A percentile compares a stretch with the other conserved stretches of the same genome.
These are phyloP conservation scores for Tichodroma muraria DNA, from an alignment of 2,113 vertebrate species.

Conservation along the genomic window DNA sequence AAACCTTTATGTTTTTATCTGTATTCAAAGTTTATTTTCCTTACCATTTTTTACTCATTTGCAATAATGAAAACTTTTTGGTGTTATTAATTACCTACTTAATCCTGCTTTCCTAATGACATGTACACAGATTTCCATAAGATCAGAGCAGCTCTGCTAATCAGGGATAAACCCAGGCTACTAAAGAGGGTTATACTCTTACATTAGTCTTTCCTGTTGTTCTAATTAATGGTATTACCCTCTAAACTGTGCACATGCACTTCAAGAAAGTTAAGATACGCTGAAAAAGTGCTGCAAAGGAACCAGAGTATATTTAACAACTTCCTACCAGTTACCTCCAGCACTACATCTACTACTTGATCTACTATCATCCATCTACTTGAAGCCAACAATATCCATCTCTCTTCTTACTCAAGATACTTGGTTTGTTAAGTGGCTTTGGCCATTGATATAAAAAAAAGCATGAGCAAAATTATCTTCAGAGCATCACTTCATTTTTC, in stretches of 20 bases:
- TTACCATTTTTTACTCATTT: neutral
- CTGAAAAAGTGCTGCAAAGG: neutral
- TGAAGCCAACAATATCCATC: neutral
- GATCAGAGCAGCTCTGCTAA: neutral
- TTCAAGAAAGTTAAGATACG: neutral
- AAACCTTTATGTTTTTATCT: neutral
- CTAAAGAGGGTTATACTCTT: neutral
- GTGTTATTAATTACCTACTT: neutral
- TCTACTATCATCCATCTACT: neutral
- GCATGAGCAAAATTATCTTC: neutral
- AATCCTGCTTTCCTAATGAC: neutral
- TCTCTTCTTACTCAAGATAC: neutral
- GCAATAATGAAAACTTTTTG: neutral
- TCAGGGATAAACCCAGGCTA: neutral
- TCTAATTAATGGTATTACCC: conserved; percentile 48
- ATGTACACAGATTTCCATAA: neutral
- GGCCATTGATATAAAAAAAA: neutral
- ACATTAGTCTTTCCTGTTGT: neutral
- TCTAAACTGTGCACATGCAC: neutral
- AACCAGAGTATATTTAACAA: neutral
- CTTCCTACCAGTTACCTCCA: neutral
- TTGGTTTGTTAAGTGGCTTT: neutral
- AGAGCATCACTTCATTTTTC: neutral
- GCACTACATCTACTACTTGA: no score
- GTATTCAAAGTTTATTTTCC: neutral